phyloP scores from a whole-genome alignment of 2,888 invertebrate species.

The Rhagonycha fulva region DNA sequence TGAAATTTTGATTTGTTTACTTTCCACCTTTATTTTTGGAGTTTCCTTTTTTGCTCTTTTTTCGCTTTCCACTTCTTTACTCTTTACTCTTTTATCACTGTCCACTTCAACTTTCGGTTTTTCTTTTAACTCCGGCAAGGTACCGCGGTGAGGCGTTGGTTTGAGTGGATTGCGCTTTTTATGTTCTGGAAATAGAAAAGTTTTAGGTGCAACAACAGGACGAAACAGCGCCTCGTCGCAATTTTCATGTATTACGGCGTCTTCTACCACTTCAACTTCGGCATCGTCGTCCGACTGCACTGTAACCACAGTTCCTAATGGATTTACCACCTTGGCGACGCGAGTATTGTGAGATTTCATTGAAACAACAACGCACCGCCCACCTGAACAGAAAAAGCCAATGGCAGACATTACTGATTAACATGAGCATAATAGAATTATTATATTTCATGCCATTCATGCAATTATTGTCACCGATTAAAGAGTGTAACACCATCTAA shows the following conservation, averaged over 20 bases:
- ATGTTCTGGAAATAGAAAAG: conserved; percentile 44
- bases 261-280: conserved; percentile 42
- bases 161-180: conserved; percentile 33
- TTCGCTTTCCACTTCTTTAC: not conserved
- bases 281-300: conserved; percentile 55
- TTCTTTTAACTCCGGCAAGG: not conserved
- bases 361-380: conserved; percentile 54
- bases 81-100: not conserved
- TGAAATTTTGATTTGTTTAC: not conserved
- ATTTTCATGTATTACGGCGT: conserved; percentile 59
- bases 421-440: conserved; percentile 16
- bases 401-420: conserved; percentile 69
- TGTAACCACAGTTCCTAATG: conserved; percentile 72
- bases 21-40: not conserved
- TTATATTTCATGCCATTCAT: conserved; percentile 30
- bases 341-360: conserved; percentile 53
- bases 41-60: not conserved
- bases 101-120: conserved; percentile 8
- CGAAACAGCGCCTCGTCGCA: conserved; percentile 73
- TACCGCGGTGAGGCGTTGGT: conserved; percentile 38
- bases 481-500: not conserved
- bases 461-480: conserved; percentile 18
- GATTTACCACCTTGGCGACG: conserved; percentile 76
- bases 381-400: conserved; percentile 85
- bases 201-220: conserved; percentile 64